Conservation (phyloP, 2,888 invertebrate genomes). For the Leptopilina syphax region DNA sequence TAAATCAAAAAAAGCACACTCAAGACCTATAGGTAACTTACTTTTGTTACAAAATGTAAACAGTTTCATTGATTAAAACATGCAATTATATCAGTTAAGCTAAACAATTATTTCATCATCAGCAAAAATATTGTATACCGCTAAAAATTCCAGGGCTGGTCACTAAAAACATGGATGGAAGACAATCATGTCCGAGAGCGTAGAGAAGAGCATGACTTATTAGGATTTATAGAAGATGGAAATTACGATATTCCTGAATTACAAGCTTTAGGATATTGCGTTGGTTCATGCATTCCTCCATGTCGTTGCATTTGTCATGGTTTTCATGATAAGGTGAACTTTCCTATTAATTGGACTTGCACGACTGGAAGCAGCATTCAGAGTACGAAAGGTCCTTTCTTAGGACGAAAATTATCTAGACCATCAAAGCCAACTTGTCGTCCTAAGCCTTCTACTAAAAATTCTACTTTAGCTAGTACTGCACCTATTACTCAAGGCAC, state of each 20-base stretch:
- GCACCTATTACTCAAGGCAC: background rate
- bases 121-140: background rate
- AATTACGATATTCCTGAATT: background rate
- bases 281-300: constrained; percentile 1
- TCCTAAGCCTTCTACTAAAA: background rate
- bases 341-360: background rate
- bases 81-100: background rate
- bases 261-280: background rate
- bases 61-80: too few species aligned
- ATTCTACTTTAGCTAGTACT: background rate
- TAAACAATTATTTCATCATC: background rate
- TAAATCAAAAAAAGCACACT: too few species aligned
- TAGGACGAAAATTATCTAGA: background rate
- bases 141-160: background rate
- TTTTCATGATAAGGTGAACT: background rate
- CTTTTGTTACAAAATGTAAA: too few species aligned
- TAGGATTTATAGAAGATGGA: background rate
- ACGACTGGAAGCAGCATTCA: background rate
- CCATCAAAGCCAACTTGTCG: constrained; percentile 3
- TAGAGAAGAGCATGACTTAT: background rate
- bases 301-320: background rate
- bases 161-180: background rate
- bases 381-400: background rate
- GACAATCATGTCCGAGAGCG: background rate
- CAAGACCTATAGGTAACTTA: too few species aligned